Base-by-base conservation (phyloP, 2,888 invertebrate species). In the Drosophila ezoana region DNA sequence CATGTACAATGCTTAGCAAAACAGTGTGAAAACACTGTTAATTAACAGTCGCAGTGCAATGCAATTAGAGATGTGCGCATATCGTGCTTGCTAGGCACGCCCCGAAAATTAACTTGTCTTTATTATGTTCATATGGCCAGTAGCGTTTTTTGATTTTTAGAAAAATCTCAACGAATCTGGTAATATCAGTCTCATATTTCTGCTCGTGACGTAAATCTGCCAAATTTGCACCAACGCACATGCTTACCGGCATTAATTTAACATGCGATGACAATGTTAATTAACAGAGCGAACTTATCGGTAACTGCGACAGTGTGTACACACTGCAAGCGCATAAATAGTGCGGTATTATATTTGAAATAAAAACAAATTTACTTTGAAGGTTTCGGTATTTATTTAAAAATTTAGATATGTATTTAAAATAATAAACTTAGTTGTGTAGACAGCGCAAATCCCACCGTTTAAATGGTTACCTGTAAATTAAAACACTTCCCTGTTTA, bases 381-480 rank as follows among this genome's bases (percentile, higher is more conserved):
- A 16, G n/a, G 13, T 43, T 28, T 28, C 2, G 8, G 28, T 28
- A 28, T 28, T 45, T 40, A 64, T 40, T 11, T 9, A 13, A 54
- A 47, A 48, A 14, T 20, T 14, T n/a, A 75, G 35, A 48, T 20
- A 47, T 32, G n/a, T 18, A 35, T 18, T 14, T 10, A 28, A 23
- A 18, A 41, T 16, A 35, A 35, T 18, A 5, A 28, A 38, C 8
- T 18, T 16, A 14, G n/a, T 38, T 14, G 32, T 10, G 4, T 40
- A 9, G 23, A n/a, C 37, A 16, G 13, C 10, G 53, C 11, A 13
- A 4, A n/a, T 40, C n/a, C 28, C n/a, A 16, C 43, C 52, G 11
- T 28, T 35, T 1, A 4, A 20, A 14, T 1, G 9, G 9, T 23
- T 41, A 65, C 40, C 81, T 81, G 74, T 47, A 81, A 81, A 65